Base-by-base conservation (phyloP, 1,140 invertebrate genomes). In the Aphelenchoides avenae region DNA sequence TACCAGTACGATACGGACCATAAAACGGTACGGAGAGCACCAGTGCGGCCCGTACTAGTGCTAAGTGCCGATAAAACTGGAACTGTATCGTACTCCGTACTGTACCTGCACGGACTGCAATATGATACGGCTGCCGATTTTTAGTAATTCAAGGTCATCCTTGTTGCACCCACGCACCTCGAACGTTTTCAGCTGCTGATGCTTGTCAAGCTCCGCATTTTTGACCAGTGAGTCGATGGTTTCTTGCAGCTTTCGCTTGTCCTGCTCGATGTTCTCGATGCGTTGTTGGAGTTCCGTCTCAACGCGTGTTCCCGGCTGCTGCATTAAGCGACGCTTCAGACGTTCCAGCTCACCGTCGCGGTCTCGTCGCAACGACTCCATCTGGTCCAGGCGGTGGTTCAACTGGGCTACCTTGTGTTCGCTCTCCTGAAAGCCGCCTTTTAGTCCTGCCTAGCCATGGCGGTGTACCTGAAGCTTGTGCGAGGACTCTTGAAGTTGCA, bases 301-400 rank as follows among this genome's bases (percentile, higher is more conserved):
- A 5, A 49, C 31, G 39, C 68, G 43, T 22, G 42, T 49, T n/a
- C 34, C 46, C 20, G 62, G 58, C 22, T 54, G 52, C 22, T 68
- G 52, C 11, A 42, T 18, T 20, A 71, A 37, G 15, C 50, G 43
- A 29, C 66, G 57, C 20, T 70, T 69, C 22, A 71, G 31, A 2
- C 64, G 20, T 11, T 71, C 68, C 24, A 70, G 13, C 34, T 70
- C 58, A 9, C 34, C n/a, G 18, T 68, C 68, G 26, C 53, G 24
- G 26, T 68, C 65, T 5, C 63, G 63, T 7, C 58, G 18, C 6
- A 70, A 27, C 5, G 46, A 50, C 34, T 68, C 65, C 26, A 68
- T 26, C 40, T 71, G 53, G 6, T 68, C 65, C 31, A 68, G 37
- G 6, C 56, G 44, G 43, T 64, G 60, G 13, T 40, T 40, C 6